Conservation (phyloP, 1,140 invertebrate species). For the Idris sp. region DNA sequence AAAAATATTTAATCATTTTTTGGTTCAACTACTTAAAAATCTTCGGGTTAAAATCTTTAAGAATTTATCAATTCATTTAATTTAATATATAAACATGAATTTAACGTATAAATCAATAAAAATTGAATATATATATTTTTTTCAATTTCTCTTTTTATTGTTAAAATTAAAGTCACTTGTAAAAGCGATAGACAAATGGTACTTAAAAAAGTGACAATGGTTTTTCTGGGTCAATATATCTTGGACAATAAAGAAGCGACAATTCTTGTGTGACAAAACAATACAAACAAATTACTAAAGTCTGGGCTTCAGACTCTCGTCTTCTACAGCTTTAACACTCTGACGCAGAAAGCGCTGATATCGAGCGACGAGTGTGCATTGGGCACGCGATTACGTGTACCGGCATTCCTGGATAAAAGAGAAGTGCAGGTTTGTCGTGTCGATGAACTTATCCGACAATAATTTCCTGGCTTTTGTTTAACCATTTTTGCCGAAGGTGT, state of each 20-base stretch:
- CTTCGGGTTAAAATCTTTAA: too few species aligned
- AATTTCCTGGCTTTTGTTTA: slow-evolving; percentile 57
- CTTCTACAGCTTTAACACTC: slow-evolving; percentile 24
- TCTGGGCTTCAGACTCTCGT: slow-evolving; percentile 15
- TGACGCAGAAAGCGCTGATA: slow-evolving; percentile 46
- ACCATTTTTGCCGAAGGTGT: slow-evolving; percentile 42
- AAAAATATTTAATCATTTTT: too few species aligned
- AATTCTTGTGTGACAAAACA: slow-evolving; percentile 24
- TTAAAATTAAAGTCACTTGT: too few species aligned
- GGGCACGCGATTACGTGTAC: slow-evolving; percentile 59
- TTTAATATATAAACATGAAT: too few species aligned
- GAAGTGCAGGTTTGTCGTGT: slow-evolving; percentile 46
- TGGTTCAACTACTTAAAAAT: too few species aligned
- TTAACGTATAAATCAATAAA: too few species aligned
- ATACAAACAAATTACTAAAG: slow-evolving; percentile 38
- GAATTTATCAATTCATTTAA: too few species aligned
- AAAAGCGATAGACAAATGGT: too few species aligned
- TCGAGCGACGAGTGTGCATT: slow-evolving; percentile 39
- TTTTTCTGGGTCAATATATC: too few species aligned
- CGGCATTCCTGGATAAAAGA: slow-evolving; percentile 56
- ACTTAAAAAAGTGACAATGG: not conserved
- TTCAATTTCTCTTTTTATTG: too few species aligned
- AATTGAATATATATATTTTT: too few species aligned
- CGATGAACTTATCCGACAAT: slow-evolving; percentile 52
- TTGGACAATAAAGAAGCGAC: not conserved